These are phyloP conservation scores for Plectrocnemia conspersa DNA, from an alignment of 1,140 invertebrate genomes.

Conservation along the genomic window DNA sequence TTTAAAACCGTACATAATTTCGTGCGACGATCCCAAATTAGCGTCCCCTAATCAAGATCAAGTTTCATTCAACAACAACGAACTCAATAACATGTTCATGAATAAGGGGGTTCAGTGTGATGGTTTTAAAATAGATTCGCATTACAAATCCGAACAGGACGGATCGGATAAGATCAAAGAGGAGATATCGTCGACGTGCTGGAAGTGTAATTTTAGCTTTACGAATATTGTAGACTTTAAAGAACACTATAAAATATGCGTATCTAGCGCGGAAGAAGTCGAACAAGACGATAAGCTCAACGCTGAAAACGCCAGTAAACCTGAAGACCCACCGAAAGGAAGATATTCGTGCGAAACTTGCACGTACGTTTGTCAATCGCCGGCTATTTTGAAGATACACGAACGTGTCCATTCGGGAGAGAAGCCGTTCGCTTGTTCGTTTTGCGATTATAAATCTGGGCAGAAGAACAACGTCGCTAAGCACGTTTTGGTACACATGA, in stretches of 20 bases:
- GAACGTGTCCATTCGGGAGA: constrained; percentile 58
- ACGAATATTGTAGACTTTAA: not conserved
- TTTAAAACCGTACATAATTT: no score
- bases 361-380: constrained; percentile 47
- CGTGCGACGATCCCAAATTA: no score
- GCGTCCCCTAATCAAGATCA: no score
- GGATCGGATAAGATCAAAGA: not conserved
- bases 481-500: constrained; percentile 69
- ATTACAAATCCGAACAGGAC: no score
- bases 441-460: constrained; percentile 72
- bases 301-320: not conserved
- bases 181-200: constrained; percentile 4
- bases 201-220: constrained; percentile 9
- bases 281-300: not conserved
- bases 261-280: not conserved
- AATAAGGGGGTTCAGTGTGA: no score
- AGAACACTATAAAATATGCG: not conserved
- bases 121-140: no score
- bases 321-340: constrained; percentile 43
- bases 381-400: constrained; percentile 65
- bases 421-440: constrained; percentile 57
- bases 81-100: no score
- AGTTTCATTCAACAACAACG: no score
- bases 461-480: constrained; percentile 72
- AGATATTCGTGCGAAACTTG: constrained; percentile 47